Conservation (phyloP, 2,113 vertebrate species). For the Antechinus stuartii region DNA sequence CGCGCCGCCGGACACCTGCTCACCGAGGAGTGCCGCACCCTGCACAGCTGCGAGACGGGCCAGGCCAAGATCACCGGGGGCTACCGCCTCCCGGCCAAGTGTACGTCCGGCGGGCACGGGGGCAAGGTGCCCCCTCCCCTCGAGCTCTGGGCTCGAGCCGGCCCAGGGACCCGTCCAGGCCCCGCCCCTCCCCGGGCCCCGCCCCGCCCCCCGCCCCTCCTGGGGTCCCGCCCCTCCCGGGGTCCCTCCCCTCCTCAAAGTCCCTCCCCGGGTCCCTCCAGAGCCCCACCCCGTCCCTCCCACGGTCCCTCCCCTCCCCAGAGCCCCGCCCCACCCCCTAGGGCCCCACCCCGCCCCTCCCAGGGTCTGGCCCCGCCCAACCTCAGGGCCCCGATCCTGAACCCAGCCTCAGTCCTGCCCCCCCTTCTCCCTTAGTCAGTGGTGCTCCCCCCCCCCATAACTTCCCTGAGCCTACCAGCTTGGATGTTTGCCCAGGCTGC, state of each 20-base stretch:
- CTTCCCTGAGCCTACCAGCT: neutral
- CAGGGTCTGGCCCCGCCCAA: too few relatives aligned
- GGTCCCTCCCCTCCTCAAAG: too few relatives aligned
- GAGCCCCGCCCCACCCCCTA: too few relatives aligned
- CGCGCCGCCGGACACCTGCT: conserved; percentile 89
- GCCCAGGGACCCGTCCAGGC: neutral
- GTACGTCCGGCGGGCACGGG: conserved; percentile 83
- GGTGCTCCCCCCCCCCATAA: neutral
- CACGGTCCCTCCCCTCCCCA: neutral
- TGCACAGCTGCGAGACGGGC: conserved; percentile 90
- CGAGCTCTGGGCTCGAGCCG: neutral
- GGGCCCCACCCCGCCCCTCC: neutral
- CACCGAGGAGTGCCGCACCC: conserved; percentile 89
- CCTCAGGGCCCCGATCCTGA: too few relatives aligned
- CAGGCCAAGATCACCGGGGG: conserved; percentile 92
- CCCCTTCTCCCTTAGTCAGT: too few relatives aligned
- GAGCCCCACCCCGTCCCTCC: neutral
- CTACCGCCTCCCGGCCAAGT: conserved; percentile 91
- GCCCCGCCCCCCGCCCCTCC: too few relatives aligned
- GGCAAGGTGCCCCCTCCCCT: neutral
- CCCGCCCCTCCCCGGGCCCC: too few relatives aligned
- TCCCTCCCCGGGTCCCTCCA: neutral
- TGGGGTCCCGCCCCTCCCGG: too few relatives aligned
- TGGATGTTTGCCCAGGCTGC: neutral
- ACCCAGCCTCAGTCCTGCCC: too few relatives aligned